These are phyloP conservation scores for Willisornis vidua DNA, from an alignment of 2,113 vertebrate genomes.

Conservation along the genomic window DNA sequence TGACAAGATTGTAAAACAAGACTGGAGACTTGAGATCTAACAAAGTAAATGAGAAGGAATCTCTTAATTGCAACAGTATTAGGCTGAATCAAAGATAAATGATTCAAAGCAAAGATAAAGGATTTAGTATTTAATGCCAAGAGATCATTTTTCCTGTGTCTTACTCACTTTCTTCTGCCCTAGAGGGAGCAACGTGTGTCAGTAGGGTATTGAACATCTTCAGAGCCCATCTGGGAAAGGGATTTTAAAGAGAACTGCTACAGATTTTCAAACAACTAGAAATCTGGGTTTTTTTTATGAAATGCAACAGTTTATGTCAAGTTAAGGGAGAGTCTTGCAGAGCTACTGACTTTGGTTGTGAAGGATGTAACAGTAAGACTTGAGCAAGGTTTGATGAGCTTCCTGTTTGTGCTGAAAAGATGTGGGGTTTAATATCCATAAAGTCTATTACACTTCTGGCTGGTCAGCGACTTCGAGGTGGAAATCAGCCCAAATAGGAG, in stretches of 20 bases:
- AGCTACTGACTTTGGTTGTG: neutral
- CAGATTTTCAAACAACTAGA: neutral
- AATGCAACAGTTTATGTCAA: accelerated
- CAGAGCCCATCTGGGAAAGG: neutral
- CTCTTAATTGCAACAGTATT: neutral
- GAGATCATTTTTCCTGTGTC: neutral
- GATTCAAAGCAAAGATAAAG: neutral
- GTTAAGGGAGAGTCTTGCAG: neutral
- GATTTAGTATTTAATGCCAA: neutral
- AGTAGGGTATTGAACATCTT: neutral
- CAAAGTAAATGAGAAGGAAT: neutral
- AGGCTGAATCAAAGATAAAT: neutral
- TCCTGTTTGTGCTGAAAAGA: neutral
- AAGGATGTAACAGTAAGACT: accelerated
- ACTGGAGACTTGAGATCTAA: neutral
- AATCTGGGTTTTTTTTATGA: neutral
- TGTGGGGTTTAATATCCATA: neutral
- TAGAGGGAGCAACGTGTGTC: neutral
- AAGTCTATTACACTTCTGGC: neutral
- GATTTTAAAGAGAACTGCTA: neutral
- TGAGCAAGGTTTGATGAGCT: neutral
- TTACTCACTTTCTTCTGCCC: neutral
- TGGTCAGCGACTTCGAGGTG: neutral
- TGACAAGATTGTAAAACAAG: neutral
- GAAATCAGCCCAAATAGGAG: neutral